Percentiles rank a stretch among this genome's conserved stretches.
These are phyloP conservation scores for Helicoverpa zea DNA, from an alignment of 1,140 invertebrate genomes.

Conservation along the genomic window DNA sequence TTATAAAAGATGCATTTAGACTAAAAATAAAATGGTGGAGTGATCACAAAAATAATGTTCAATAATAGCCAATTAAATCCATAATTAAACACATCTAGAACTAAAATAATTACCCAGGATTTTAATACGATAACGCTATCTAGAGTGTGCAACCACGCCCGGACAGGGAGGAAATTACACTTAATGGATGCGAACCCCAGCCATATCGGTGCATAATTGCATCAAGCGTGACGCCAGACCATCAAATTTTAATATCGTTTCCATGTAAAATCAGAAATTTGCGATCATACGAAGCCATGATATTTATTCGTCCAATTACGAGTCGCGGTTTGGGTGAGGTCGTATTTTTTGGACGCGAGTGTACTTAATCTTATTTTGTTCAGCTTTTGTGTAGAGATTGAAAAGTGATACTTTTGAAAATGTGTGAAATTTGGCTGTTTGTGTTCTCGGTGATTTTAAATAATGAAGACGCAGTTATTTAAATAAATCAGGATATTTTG, in stretches of 20 bases:
- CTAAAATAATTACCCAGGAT: conserved; percentile 11
- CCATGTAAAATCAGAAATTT: conserved; percentile 41
- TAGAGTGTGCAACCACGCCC: conserved; percentile 27
- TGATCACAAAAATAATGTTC: not conserved
- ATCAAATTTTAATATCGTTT: conserved; percentile 57
- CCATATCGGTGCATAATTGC: conserved; percentile 73
- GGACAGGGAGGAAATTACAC: conserved; percentile 61
- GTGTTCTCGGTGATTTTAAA: too few species aligned
- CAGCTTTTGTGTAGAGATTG: not conserved
- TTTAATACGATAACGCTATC: not conserved
- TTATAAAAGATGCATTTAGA: too few species aligned
- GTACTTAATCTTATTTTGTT: conserved; percentile 13
- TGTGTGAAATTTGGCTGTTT: too few species aligned
- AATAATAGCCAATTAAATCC: not conserved
- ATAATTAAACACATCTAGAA: not conserved
- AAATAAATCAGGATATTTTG: too few species aligned
- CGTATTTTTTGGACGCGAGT: not conserved
- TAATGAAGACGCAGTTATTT: too few species aligned
- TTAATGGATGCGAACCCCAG: conserved; percentile 67
- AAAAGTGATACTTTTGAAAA: too few species aligned
- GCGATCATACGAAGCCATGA: conserved; percentile 7
- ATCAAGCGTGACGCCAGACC: conserved; percentile 55
- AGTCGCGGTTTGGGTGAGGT: not conserved
- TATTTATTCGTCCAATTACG: conserved; percentile 31
- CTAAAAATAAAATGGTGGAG: too few species aligned